Percentiles rank a stretch among this genome's conserved stretches.
Evolutionary conservation across 2,113 vertebrate species (phyloP).

Genomic region (Myodes glareolus): DNA sequence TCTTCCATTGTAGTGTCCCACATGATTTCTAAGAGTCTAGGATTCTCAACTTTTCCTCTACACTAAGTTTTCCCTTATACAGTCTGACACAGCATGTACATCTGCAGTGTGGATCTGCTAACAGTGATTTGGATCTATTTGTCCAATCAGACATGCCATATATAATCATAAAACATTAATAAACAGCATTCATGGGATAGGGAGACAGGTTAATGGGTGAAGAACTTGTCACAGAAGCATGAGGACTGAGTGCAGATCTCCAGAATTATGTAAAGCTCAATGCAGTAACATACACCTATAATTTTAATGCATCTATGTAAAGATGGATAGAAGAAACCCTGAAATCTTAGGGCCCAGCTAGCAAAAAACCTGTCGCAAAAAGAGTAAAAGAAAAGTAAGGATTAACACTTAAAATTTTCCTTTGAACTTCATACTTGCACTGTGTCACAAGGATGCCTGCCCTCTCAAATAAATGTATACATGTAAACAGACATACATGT

Average conservation of each 20-base stretch:
- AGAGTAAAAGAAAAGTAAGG: neutral
- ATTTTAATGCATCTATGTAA: neutral
- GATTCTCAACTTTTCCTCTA: neutral
- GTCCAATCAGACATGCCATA: neutral
- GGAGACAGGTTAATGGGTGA: neutral
- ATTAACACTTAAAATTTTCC: neutral
- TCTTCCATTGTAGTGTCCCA: neutral
- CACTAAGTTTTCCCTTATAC: neutral
- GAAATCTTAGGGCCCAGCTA: neutral
- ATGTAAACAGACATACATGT: neutral
- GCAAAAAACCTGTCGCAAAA: neutral
- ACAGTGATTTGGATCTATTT: neutral
- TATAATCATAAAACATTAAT: neutral
- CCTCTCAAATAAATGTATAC: neutral
- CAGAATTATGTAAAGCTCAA: neutral
- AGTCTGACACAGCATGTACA: neutral
- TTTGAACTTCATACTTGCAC: neutral
- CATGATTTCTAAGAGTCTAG: slow-evolving; percentile 18
- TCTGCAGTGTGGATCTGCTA: neutral
- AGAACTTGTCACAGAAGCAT: neutral
- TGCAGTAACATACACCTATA: neutral
- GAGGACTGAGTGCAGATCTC: neutral
- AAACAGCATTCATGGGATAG: neutral
- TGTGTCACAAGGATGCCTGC: neutral
- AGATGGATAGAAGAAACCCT: neutral